phyloP scores from a whole-genome alignment of 2,797 vertebrate genomes.

The Percopsis omiscomaycus region DNA sequence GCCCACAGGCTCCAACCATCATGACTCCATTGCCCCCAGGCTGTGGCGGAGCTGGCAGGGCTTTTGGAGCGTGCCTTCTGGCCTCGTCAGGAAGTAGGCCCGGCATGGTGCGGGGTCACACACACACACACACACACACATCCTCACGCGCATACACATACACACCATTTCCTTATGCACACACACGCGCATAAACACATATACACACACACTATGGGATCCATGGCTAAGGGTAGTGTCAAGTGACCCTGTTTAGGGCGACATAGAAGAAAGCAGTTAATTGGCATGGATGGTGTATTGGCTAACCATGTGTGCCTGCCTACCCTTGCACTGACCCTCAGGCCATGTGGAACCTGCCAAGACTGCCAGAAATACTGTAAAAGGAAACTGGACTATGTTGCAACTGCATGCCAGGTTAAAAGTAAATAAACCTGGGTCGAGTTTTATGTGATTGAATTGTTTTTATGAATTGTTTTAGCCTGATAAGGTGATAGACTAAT shows the following conservation, averaged over 20 bases:
- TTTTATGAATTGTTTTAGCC: neutral
- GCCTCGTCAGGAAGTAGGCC: slow-evolving; percentile 73
- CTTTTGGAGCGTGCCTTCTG: slow-evolving; percentile 77
- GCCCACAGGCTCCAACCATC: slow-evolving; percentile 78
- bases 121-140: slow-evolving; percentile 38
- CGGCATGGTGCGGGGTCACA: slow-evolving; percentile 62
- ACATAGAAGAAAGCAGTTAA: slow-evolving; percentile 32
- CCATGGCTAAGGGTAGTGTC: slow-evolving; percentile 36
- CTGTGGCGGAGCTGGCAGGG: slow-evolving; percentile 75
- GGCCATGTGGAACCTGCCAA: slow-evolving; percentile 52
- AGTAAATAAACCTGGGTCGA: neutral
- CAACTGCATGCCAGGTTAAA: slow-evolving; percentile 6
- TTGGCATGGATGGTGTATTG: slow-evolving; percentile 24
- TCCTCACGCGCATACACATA: no score
- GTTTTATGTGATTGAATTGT: neutral
- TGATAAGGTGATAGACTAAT: neutral
- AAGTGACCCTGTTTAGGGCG: slow-evolving; percentile 44
- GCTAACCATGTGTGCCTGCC: slow-evolving; percentile 21
- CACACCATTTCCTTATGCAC: slow-evolving; percentile 4
- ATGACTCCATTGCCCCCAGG: slow-evolving; percentile 79
- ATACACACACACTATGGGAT: slow-evolving; percentile 29
- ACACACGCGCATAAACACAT: slow-evolving; percentile 31
- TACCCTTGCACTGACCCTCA: slow-evolving; percentile 63
- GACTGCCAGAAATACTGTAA: slow-evolving; percentile 31
- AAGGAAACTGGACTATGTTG: slow-evolving; percentile 18